These are phyloP conservation scores for Parnassius mnemosyne DNA, from an alignment of 2,888 invertebrate species.

Conservation along the genomic window DNA sequence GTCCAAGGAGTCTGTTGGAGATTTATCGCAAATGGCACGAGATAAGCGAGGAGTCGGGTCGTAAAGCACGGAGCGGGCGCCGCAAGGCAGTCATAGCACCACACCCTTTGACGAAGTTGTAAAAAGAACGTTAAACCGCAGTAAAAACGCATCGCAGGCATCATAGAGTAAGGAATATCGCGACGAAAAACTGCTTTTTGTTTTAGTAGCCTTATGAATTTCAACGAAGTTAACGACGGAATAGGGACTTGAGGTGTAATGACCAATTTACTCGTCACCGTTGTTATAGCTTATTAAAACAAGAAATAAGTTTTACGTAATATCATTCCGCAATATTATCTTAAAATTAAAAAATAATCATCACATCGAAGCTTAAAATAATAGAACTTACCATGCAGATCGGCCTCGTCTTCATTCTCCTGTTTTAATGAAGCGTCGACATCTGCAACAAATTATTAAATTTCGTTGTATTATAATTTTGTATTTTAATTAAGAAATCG, in stretches of 20 bases:
- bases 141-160: slow-evolving; percentile 76
- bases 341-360: too few species aligned
- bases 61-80: slow-evolving; percentile 64
- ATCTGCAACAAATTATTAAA: slow-evolving; percentile 5
- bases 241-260: slow-evolving; percentile 50
- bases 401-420: slow-evolving; percentile 25
- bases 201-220: slow-evolving; percentile 78
- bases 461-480: too few species aligned
- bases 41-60: slow-evolving; percentile 73
- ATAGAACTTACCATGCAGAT: slow-evolving; percentile 25
- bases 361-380: too few species aligned
- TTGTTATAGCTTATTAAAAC: slow-evolving; percentile 24
- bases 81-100: slow-evolving; percentile 42
- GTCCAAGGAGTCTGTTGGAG: slow-evolving; percentile 73
- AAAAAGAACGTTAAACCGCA: slow-evolving; percentile 80
- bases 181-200: slow-evolving; percentile 59
- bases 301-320: background rate
- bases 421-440: slow-evolving; percentile 17
- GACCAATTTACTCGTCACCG: slow-evolving; percentile 42
- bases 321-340: too few species aligned
- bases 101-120: slow-evolving; percentile 78
- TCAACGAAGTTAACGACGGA: slow-evolving; percentile 69
- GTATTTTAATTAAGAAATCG: too few species aligned
- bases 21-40: slow-evolving; percentile 72
- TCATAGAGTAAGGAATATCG: slow-evolving; percentile 35